These are phyloP conservation scores for Halcyon senegalensis DNA, from an alignment of 2,113 vertebrate species.

Conservation along the genomic window DNA sequence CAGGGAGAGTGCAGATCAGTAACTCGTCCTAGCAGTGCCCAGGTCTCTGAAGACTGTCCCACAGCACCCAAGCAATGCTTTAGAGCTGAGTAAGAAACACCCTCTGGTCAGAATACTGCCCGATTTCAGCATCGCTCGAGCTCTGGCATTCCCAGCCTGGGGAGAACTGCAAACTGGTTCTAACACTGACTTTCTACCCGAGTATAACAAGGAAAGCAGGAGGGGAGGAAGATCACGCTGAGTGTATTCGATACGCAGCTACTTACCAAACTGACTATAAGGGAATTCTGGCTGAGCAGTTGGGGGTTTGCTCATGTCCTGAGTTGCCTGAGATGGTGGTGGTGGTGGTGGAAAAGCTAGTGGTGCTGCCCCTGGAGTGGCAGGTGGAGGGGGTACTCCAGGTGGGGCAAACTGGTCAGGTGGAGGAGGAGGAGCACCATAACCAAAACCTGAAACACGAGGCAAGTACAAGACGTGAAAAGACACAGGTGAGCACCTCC, in stretches of 20 bases:
- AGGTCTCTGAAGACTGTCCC: neutral
- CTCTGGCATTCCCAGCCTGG: neutral
- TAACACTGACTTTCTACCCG: neutral
- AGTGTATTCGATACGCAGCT: neutral
- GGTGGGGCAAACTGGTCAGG: constrained; percentile 95
- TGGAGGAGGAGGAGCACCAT: constrained; percentile 89
- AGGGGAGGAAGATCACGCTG: neutral
- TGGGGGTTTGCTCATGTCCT: constrained; percentile 97
- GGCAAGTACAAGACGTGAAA: neutral
- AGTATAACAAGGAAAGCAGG: neutral
- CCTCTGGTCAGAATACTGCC: neutral
- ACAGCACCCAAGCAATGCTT: neutral
- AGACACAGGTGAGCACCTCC: fast-evolving
- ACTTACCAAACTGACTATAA: constrained; percentile 98
- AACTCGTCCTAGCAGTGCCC: neutral
- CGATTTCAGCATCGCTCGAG: neutral
- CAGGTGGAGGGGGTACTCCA: constrained; percentile 92
- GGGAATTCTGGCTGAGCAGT: constrained; percentile 95
- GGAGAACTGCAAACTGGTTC: neutral
- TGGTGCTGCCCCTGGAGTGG: constrained; percentile 90
- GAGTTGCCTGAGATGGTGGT: constrained; percentile 92
- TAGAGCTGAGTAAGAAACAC: neutral
- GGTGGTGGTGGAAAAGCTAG: constrained; percentile 94
- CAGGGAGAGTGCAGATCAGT: neutral
- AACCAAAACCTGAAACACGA: constrained; percentile 87